Base-by-base conservation (phyloP, 2,888 invertebrate species). In the Uloborus plumipes region DNA sequence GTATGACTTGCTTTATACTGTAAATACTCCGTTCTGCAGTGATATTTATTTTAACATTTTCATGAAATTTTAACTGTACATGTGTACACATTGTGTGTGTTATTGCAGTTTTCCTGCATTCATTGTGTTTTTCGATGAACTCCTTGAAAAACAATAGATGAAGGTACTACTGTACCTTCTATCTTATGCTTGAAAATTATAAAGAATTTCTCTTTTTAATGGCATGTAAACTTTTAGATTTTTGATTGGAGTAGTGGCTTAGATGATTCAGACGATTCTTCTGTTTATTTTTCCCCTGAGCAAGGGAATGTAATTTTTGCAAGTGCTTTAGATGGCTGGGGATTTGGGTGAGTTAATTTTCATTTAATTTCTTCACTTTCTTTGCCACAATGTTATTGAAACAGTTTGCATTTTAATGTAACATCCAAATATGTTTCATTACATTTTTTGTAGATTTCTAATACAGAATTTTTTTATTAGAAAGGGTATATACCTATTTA, bases 311-410 rank as follows among this genome's bases (percentile, higher is more conserved):
- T 99, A 0, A 92, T 99, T 7, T 99, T 99, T 91, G 94, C 95
- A 0, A 97, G 98, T 88, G 98, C 99, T 18, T 92, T 94, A 14
- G 98, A 99, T 90, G 97, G 98, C 11, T 99, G 99, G 98, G 95
- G 93, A 13, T 94, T 95, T 87, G 89, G 91, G 90, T 91, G 89
- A 86, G 89, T 50, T 18, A 26, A 26, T 26, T 26, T 2, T 26
- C 26, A 26, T 26, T 26, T 26, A 26, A 26, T 26, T 26, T 26
- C 2, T 26, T 26, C 26, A 26, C 26, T 26, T 18, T 6, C 22
- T 61, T 61, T 11, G 9, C 4, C 22, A 20, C 6, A 61, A n/a
- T 20, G 13, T 61, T 61, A n/a, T n/a, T 9, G 18, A 14, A 59
- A 20, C 1, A 16, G 59, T 59, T 4, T 59, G 2, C 1, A 14